Percentiles rank a stretch among this genome's conserved stretches.
These are phyloP conservation scores for Loripinus fragilis DNA, from an alignment of 2,888 invertebrate species.

Conservation along the genomic window DNA sequence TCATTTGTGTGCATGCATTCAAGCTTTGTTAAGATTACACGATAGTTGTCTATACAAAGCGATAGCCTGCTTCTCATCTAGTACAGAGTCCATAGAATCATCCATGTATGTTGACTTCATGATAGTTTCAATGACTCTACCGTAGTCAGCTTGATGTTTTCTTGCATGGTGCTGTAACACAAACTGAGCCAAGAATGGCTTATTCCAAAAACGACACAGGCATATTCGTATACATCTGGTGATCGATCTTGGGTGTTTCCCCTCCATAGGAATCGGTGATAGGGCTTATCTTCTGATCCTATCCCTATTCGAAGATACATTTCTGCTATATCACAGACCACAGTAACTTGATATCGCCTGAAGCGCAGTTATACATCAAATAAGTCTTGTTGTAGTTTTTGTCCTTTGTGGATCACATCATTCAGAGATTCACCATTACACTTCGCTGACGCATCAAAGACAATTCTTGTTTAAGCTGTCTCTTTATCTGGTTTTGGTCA, in stretches of 20 bases:
- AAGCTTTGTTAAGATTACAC: not conserved
- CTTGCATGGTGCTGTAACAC: too few species aligned
- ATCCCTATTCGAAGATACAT: too few species aligned
- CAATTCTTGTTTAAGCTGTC: too few species aligned
- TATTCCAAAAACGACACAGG: not conserved
- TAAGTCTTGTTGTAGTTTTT: not conserved
- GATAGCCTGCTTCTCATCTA: not conserved
- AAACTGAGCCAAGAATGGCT: too few species aligned
- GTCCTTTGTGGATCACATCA: not conserved
- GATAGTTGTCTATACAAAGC: not conserved
- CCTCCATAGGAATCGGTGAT: too few species aligned
- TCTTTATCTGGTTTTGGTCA: not conserved
- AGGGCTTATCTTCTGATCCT: too few species aligned
- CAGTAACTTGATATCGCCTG: not conserved
- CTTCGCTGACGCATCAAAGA: too few species aligned
- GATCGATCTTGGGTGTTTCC: too few species aligned
- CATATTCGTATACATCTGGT: too few species aligned
- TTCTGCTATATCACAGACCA: too few species aligned
- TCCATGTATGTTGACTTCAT: conserved; percentile 3
- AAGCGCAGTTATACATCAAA: not conserved
- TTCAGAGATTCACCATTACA: not conserved
- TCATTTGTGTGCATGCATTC: conserved; percentile 2
- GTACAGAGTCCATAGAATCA: not conserved
- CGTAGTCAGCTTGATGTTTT: too few species aligned
- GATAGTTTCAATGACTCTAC: not conserved